Evolutionary conservation across 2,797 vertebrate genomes (phyloP), one percentile per base, ranked within the genome.

Genomic region (Calcarius lapponicus): DNA sequence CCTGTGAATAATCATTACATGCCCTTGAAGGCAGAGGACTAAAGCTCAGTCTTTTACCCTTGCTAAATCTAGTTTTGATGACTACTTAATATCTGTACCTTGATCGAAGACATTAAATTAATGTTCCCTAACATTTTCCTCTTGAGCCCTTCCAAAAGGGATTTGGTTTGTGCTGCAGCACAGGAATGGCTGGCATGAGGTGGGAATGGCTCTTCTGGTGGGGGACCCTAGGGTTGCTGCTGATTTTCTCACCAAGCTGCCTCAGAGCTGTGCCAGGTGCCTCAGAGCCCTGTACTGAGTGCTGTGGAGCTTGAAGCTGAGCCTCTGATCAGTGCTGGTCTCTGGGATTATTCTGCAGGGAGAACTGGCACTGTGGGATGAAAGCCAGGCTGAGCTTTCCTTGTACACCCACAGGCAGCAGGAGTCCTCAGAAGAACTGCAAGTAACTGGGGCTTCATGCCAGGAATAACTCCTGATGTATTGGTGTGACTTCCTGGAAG

Each of bases 211-310:
- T 64, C 6, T 40, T 48, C n/a, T 72, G 62, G 3, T 72, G 43
- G 15, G 16, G 7, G 2, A 8, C 24, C 7, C 3, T 3, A 18
- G 70, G 36, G 3, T 2, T 21, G 22, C 19, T 82, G n/a, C 14
- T 31, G 17, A 48, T 66, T 62, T 88, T 54, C 29, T 66, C 8
- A 32, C 40, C 29, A 18, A 7, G 14, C 7, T 19, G 3, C 9
- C 28, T 67, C 29, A 5, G 28, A 65, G 70, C 25, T 48, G 22
- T 75, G 32, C 43, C 54, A 73, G 25, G 42, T n/a, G 31, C 42
- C 24, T 60, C 56, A 26, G 47, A 80, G 22, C 13, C 21, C 42
- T 40, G 13, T 28, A 13, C 18, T 0, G 2, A 32, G 26, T 62
- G 32, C 66, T 82, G 67, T 54, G 58, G 64, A 38, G 42, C 32